Evolutionary conservation across 1,140 invertebrate species (phyloP).

Genomic region (Amyelois transitella): DNA sequence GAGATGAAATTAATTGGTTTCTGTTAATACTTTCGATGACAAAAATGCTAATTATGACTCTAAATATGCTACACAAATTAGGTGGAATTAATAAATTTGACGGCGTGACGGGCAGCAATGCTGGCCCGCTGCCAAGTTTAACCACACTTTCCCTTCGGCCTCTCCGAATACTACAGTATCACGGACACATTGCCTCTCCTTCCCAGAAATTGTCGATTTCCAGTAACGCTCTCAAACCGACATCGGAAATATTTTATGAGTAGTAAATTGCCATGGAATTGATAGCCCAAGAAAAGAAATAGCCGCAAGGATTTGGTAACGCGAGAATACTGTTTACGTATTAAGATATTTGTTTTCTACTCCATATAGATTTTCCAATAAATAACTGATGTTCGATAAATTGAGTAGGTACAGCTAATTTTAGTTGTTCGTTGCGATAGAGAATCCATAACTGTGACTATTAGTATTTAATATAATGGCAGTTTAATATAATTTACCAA

Average conservation of each 20-base stretch:
- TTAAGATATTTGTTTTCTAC: background rate
- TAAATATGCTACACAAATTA: slow-evolving; percentile 61
- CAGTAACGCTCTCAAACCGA: slow-evolving; percentile 40
- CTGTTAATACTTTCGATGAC: slow-evolving; percentile 48
- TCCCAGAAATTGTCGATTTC: slow-evolving; percentile 58
- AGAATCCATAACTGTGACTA: no score
- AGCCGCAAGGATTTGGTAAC: slow-evolving; percentile 9
- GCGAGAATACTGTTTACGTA: background rate
- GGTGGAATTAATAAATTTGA: slow-evolving; percentile 58
- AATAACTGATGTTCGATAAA: background rate
- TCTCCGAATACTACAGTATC: slow-evolving; percentile 28
- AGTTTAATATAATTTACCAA: no score
- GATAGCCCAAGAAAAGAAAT: slow-evolving; percentile 25
- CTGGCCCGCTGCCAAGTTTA: slow-evolving; percentile 46
- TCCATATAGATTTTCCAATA: background rate
- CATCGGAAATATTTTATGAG: slow-evolving; percentile 58
- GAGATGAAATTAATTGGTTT: slow-evolving; percentile 36
- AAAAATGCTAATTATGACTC: slow-evolving; percentile 61
- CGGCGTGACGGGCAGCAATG: slow-evolving; percentile 33
- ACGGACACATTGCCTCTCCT: slow-evolving; percentile 48
- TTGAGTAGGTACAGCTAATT: no score
- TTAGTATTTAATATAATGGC: no score
- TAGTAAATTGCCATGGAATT: slow-evolving; percentile 44
- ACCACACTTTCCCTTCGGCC: slow-evolving; percentile 47
- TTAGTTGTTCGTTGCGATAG: no score